Evolutionary conservation across 2,113 vertebrate genomes (phyloP).

Genomic region (Centropus unirufus): DNA sequence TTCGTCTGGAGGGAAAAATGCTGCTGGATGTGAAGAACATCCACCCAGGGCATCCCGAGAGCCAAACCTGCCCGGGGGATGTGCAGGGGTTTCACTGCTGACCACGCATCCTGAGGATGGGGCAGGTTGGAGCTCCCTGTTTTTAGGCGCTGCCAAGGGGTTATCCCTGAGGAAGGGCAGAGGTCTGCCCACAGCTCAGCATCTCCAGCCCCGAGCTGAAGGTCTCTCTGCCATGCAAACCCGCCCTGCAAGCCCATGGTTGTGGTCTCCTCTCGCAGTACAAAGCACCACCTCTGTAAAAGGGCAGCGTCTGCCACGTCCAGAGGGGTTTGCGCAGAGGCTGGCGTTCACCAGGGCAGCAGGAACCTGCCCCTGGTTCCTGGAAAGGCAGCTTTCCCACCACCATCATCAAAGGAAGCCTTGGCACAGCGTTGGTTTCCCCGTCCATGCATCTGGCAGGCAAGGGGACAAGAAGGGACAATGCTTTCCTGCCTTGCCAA

Average conservation of each 20-base stretch:
- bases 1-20: neutral
- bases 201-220: neutral
- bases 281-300: neutral
- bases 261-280: accelerated
- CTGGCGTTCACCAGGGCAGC: neutral
- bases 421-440: accelerated
- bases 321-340: neutral
- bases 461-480: accelerated
- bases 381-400: neutral
- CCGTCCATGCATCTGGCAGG: accelerated
- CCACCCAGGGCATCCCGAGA: neutral
- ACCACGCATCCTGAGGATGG: neutral
- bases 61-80: neutral
- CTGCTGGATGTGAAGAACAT: neutral
- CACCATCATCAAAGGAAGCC: neutral
- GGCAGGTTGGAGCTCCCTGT: neutral
- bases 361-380: neutral
- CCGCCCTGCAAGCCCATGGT: neutral
- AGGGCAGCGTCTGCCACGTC: neutral
- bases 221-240: neutral
- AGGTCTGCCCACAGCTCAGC: neutral
- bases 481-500: accelerated
- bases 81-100: neutral
- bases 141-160: neutral
- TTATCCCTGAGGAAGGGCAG: neutral